Base-by-base conservation (phyloP, 1,140 invertebrate genomes). In the Listronotus oregonensis region DNA sequence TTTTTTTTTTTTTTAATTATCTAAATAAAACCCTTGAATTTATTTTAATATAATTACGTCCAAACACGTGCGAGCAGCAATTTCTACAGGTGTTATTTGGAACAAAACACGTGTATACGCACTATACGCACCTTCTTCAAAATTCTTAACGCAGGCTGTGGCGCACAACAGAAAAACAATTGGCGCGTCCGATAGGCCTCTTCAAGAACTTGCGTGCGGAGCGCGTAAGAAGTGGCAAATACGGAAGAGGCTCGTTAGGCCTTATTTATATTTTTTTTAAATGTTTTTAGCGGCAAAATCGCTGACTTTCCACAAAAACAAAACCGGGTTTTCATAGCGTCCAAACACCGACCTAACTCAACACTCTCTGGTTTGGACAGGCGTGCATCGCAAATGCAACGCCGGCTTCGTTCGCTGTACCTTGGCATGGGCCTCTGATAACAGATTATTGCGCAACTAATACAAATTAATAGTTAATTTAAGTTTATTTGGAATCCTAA, bases 331-430 rank as follows among this genome's bases (percentile, higher is more conserved):
- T 49, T 60, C 47, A 14, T 31, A 15, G 65, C 75, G 71, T 75
- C 74, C 66, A 68, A 74, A 74, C 76, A 71, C 76, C 77, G 77
- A 78, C 77, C 77, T 78, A 76, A 68, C 76, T 68, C 74, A 78
- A 78, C 76, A 77, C 73, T 64, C 68, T 75, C 75, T 74, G 74
- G 65, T 69, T 74, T 78, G 73, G 66, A 74, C 70, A 65, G 63
- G 51, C 65, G 63, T 76, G 73, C 73, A 75, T 64, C 71, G 71
- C 57, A 51, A 64, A 66, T 75, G 73, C 75, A 76, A 62, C 66
- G 66, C 65, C 64, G 66, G 73, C 64, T 64, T 43, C 73, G 42
- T 71, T 70, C 73, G 49, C 39, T 69, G 55, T 72, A 44, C 59
- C 69, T 73, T 73, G 71, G 63, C 69, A 60, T 55, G 43, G 49